Base-by-base conservation (phyloP, 2,888 invertebrate genomes). In the Cerceris ruficornis region DNA sequence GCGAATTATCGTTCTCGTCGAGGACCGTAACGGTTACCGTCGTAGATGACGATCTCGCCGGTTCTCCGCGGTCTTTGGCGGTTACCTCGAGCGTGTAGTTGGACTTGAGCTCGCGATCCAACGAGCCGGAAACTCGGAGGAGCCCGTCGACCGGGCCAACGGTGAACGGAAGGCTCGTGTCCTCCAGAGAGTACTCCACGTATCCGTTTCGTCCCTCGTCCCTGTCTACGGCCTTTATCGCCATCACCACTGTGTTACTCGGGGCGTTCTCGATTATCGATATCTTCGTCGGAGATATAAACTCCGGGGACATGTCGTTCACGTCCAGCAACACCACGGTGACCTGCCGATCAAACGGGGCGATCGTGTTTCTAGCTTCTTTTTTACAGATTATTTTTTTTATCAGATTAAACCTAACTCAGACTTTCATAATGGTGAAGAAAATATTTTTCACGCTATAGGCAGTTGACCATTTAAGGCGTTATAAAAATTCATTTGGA, bases 151-250 rank as follows among this genome's bases (percentile, higher is more conserved):
- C 96, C 2, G 96, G 95, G 6, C 98, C 98, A 74, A 98, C 93
- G 4, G 96, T 95, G 93, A 98, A 98, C 50, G 96, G 94, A 61
- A 89, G 74, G 52, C 42, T 61, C 15, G 90, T 88, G 87, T 94
- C 93, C 54, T 93, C 93, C 42, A 98, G 94, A 77, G 95, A 95
- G 91, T 98, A 98, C 92, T 98, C 98, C 75, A 98, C 96, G 90
- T 97, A 96, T 72, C 98, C 97, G 93, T 98, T 98, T 81, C 97
- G 94, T 43, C 97, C 98, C 93, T 98, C 98, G 92, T 98, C 98
- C 89, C 95, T 95, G 92, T 98, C 98, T 39, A 97, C 92, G 1
- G 98, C 98, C 93, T 98, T 98, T 77, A 98, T 95, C 9, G 96
- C 97, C 95, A 97, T 96, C 41, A 98, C 95, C 54, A 98, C 96